phyloP scores from a whole-genome alignment of 2,797 vertebrate genomes.

The Eidolon dupreanum region DNA sequence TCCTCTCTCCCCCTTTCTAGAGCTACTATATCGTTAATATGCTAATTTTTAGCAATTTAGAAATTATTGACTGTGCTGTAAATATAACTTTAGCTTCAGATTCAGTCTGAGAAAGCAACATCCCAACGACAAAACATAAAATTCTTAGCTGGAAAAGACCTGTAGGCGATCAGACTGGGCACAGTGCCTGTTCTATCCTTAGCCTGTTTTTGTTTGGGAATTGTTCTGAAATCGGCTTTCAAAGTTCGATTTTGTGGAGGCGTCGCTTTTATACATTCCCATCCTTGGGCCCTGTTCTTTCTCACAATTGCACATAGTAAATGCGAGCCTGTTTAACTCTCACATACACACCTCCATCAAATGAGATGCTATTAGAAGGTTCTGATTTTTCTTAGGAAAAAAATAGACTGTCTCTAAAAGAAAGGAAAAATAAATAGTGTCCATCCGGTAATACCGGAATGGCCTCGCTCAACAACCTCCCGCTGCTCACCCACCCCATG shows the following conservation, averaged over 20 bases:
- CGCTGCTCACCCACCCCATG: background rate
- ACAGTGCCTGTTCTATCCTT: slow-evolving; percentile 4
- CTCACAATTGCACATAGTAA: background rate
- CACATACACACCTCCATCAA: background rate
- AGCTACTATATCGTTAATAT: slow-evolving; percentile 79
- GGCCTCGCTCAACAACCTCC: background rate
- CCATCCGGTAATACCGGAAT: background rate
- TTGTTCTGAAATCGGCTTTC: slow-evolving; percentile 46
- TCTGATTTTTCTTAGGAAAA: background rate
- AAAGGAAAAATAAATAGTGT: background rate
- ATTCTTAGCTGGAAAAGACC: slow-evolving; percentile 46
- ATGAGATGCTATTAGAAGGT: background rate
- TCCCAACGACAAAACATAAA: slow-evolving; percentile 41
- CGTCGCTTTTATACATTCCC: background rate
- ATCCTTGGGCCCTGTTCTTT: slow-evolving; percentile 59
- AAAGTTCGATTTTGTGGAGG: background rate
- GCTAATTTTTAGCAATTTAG: slow-evolving; percentile 72
- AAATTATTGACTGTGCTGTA: slow-evolving; percentile 67
- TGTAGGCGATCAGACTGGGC: background rate
- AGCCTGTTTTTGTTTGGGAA: background rate
- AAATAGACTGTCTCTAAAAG: background rate
- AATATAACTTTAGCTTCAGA: slow-evolving; percentile 17
- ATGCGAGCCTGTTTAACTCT: background rate
- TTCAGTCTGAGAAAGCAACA: slow-evolving; percentile 44
- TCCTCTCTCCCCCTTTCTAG: slow-evolving; percentile 71